These are phyloP conservation scores for Chloroceryle amazona DNA, from an alignment of 2,797 vertebrate genomes.

Conservation along the genomic window DNA sequence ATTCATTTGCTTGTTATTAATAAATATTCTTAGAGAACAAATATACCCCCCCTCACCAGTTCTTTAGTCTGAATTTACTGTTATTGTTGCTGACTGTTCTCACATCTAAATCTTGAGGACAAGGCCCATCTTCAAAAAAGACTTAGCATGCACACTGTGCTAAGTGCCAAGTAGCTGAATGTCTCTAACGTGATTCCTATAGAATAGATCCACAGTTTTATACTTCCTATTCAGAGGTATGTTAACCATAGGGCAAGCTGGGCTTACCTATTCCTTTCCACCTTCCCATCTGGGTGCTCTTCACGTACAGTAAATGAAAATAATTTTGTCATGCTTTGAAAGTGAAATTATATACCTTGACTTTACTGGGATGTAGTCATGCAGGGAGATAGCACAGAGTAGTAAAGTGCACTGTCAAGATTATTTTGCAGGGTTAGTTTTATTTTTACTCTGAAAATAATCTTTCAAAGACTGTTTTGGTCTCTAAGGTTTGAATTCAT, in stretches of 20 bases:
- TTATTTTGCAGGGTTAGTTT: not conserved
- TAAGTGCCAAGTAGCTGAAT: not conserved
- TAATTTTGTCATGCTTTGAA: not conserved
- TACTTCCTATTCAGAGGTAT: not conserved
- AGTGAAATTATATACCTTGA: not conserved
- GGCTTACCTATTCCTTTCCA: not conserved
- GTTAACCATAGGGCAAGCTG: not conserved
- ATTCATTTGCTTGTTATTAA: not conserved
- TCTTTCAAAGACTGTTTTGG: not conserved
- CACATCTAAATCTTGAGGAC: not conserved
- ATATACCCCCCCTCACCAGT: accelerated
- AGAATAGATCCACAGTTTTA: not conserved
- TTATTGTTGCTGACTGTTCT: not conserved
- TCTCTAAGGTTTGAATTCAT: not conserved
- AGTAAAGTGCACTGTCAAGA: not conserved
- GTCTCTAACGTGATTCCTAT: not conserved
- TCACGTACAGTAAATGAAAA: not conserved
- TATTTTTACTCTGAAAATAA: not conserved
- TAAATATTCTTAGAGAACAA: not conserved
- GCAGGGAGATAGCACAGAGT: not conserved
- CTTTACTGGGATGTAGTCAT: not conserved
- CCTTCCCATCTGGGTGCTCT: not conserved
- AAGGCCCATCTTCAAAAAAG: not conserved
- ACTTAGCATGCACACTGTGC: not conserved
- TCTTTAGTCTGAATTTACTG: not conserved